Evolutionary conservation across 2,888 invertebrate species (phyloP).

Genomic region (Hypselothyrea guttata): DNA sequence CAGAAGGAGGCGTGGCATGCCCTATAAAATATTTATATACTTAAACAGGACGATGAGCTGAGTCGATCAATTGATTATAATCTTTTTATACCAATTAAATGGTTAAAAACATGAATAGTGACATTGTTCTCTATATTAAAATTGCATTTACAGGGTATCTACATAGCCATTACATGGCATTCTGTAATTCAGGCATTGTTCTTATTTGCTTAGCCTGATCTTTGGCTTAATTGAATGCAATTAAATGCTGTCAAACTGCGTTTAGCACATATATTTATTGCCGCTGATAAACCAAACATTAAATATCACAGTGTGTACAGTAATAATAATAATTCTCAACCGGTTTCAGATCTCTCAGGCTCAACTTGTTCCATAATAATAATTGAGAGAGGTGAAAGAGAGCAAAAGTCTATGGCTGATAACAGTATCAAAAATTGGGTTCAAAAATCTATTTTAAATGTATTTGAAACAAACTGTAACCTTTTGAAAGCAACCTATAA

Average conservation of each 20-base stretch:
- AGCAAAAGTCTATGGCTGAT: no score
- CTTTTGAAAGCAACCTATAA: slow-evolving; percentile 7
- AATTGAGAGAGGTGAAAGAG: no score
- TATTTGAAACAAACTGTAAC: no score
- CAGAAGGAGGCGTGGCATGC: no score
- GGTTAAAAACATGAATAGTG: no score
- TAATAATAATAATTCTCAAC: slow-evolving; percentile 26
- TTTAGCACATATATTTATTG: slow-evolving; percentile 29
- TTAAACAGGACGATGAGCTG: no score
- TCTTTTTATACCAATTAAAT: no score
- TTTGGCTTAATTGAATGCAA: slow-evolving; percentile 25
- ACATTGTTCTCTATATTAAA: no score
- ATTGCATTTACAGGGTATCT: slow-evolving; percentile 27
- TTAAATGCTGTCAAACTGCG: slow-evolving; percentile 39
- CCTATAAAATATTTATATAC: no score
- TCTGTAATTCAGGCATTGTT: no score
- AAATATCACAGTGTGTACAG: slow-evolving; percentile 2
- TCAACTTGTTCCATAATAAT: slow-evolving; percentile 2
- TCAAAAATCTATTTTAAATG: no score
- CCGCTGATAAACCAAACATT: slow-evolving; percentile 10
- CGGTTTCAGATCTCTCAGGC: slow-evolving; percentile 24
- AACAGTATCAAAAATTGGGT: slow-evolving; percentile 2
- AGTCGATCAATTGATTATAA: no score
- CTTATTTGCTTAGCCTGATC: slow-evolving; percentile 12
- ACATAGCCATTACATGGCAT: background rate